Evolutionary conservation across 1,140 invertebrate genomes (phyloP), one percentile per base, ranked within the genome.

Genomic region (Lucilia cuprina): DNA sequence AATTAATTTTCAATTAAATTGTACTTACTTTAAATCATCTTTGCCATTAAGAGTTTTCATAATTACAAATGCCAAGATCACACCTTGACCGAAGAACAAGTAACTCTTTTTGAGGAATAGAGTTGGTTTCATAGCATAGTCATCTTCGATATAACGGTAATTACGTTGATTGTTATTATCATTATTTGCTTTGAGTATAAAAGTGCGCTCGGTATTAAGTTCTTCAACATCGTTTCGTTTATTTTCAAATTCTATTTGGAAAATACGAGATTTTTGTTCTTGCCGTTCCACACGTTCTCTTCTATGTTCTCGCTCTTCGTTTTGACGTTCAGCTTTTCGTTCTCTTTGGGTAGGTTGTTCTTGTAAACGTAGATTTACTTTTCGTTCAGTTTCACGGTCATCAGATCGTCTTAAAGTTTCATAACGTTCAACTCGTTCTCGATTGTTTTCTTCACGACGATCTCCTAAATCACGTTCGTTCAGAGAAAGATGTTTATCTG

Each of bases 1-100:
- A 80, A 83, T 14, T 82, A 14, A n/a, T 10, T 55, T 41, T 2
- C 13, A 65, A 83, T n/a, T 70, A 70, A 25, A 41, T 35, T n/a
- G 13, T 50, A 55, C 83, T 74, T 41, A 84, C 70, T 85, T 85
- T 4, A 82, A 25, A 30, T 65, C 17, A 60, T 34, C n/a, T 30
- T 83, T 55, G 3, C 60, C 83, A 17, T 41, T 84, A 0, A 85
- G 65, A 14, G 70, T 47, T 55, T 84, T 84, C 34, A 75, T 25
- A 14, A 82, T 17, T 13, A 60, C 55, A 49, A 78, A 34, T 19
- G 41, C 55, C n/a, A 83, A 75, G 3, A 85, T 70, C 1, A 30
- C 35, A 5, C 77, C 83, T 25, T 84, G 84, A 2, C 65, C 70
- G 7, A 83, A 35, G 2, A 65, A n/a, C 19, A 83, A 49, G 21